These are phyloP conservation scores for Pseudanteris insignis DNA, from an alignment of 2,888 invertebrate genomes.

Conservation along the genomic window DNA sequence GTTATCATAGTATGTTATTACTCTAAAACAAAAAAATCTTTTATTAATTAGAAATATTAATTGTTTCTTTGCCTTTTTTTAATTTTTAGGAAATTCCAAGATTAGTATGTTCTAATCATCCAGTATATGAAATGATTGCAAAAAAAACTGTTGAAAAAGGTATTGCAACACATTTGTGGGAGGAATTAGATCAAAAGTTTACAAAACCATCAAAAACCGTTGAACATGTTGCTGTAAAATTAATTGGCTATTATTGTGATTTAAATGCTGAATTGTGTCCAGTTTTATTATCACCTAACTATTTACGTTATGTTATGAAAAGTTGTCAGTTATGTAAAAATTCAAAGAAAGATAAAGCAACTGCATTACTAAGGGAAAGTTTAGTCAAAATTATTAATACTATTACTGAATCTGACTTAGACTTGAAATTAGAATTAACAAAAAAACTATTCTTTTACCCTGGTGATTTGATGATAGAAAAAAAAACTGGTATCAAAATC, in stretches of 20 bases:
- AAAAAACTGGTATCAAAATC: conserved; percentile 74
- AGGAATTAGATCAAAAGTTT: conserved; percentile 67
- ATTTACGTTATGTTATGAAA: conserved; percentile 73
- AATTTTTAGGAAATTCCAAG: conserved; percentile 71
- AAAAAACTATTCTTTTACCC: conserved; percentile 75
- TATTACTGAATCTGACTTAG: conserved; percentile 67
- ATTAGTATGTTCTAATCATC: conserved; percentile 71
- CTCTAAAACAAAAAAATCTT: too few species aligned
- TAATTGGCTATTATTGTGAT: conserved; percentile 70
- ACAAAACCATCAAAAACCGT: conserved; percentile 71
- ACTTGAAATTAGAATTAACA: conserved; percentile 68
- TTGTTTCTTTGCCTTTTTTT: neutral
- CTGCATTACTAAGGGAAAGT: conserved; percentile 70
- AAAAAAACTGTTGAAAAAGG: conserved; percentile 69
- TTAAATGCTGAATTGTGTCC: conserved; percentile 69
- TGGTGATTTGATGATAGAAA: conserved; percentile 79
- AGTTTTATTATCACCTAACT: conserved; percentile 72
- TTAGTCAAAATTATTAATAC: conserved; percentile 69
- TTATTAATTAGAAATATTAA: too few species aligned
- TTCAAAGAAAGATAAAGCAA: conserved; percentile 71
- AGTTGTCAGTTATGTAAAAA: conserved; percentile 72
- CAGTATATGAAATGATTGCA: conserved; percentile 73
- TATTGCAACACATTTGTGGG: conserved; percentile 71
- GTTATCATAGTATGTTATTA: too few species aligned
- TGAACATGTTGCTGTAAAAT: conserved; percentile 71